Evolutionary conservation across 2,888 invertebrate genomes (phyloP).

Genomic region (Drosophila vallismaia): DNA sequence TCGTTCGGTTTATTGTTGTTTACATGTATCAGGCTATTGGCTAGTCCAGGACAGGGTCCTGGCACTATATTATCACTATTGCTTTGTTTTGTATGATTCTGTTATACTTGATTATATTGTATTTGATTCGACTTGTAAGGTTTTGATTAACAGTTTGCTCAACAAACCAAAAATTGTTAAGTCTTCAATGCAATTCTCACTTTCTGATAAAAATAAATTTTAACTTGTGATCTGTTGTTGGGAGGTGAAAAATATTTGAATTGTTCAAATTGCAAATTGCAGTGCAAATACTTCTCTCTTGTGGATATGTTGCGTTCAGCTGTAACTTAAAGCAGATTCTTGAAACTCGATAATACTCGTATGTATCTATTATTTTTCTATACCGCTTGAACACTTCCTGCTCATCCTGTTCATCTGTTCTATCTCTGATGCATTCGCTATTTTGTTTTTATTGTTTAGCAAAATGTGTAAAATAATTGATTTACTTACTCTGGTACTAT

Average conservation of each 20-base stretch:
- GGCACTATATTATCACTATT: slow-evolving; percentile 71
- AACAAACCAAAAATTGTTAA: slow-evolving; percentile 49
- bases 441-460: slow-evolving; percentile 17
- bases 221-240: slow-evolving; percentile 14
- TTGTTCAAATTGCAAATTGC: slow-evolving; percentile 3
- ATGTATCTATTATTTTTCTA: slow-evolving; percentile 2
- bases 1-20: slow-evolving; percentile 48
- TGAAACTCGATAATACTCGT: slow-evolving; percentile 34
- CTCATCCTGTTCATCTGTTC: slow-evolving; percentile 1
- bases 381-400: slow-evolving; percentile 9
- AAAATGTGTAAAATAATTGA: slow-evolving; percentile 67
- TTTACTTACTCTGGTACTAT: slow-evolving; percentile 75
- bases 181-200: slow-evolving; percentile 49
- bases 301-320: slow-evolving; percentile 72
- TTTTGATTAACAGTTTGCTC: slow-evolving; percentile 52
- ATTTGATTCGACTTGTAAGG: slow-evolving; percentile 53
- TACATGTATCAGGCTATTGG: slow-evolving; percentile 69
- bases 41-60: slow-evolving; percentile 50
- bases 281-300: slow-evolving; percentile 17
- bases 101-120: slow-evolving; percentile 6
- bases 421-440: slow-evolving; percentile 25
- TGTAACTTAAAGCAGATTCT: slow-evolving; percentile 40
- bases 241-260: slow-evolving; percentile 9
- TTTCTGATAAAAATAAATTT: slow-evolving; percentile 66
- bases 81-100: slow-evolving; percentile 50